Evolutionary conservation across 2,888 invertebrate genomes (phyloP), one percentile per base, ranked within the genome.

Genomic region (Chironomus tentans): DNA sequence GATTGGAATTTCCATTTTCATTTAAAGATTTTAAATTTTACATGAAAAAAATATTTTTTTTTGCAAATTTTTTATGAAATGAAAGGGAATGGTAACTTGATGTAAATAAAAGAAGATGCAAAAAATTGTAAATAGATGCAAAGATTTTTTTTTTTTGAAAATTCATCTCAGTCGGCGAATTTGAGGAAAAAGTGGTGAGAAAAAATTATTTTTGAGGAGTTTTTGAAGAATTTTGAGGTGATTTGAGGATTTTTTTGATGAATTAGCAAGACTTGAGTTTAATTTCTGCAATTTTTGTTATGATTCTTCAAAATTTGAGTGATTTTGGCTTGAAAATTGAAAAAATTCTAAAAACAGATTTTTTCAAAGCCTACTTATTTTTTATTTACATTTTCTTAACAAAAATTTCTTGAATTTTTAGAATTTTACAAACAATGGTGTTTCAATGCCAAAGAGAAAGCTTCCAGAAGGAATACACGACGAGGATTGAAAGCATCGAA

Each of bases 391-490:
- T 15, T n/a, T 3, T 62, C n/a, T 5, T 4, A 62, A 22, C 21
- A 65, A 2, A 1, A 13, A 4, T 13, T 7, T 4, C 4, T 21
- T 3, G 22, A 65, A 24, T 3, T n/a, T 12, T 1, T 4, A 21
- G n/a, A 38, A 24, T 6, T 13, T 24, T 3, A 5, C 47, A 24
- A n/a, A 21, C 12, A 83, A 91, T 91, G 91, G 89, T 91, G 70
- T 91, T 91, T 79, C 91, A 90, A 81, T 92, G 91, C 80, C 91
- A 91, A 81, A 88, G 88, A 79, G 88, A 91, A 81, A 91, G 91
- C 80, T 91, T 88, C 81, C 80, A 91, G 15, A 89, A 85, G 82
- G 87, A 91, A 85, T 76, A 70, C 70, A 24, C 50, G 5, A 56
- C 70, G 7, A 50, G 7, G 13, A 15, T 70, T 5, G 28, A 48